Evolutionary conservation across 1,140 invertebrate genomes (phyloP).

Genomic region (Drosophila obscura): DNA sequence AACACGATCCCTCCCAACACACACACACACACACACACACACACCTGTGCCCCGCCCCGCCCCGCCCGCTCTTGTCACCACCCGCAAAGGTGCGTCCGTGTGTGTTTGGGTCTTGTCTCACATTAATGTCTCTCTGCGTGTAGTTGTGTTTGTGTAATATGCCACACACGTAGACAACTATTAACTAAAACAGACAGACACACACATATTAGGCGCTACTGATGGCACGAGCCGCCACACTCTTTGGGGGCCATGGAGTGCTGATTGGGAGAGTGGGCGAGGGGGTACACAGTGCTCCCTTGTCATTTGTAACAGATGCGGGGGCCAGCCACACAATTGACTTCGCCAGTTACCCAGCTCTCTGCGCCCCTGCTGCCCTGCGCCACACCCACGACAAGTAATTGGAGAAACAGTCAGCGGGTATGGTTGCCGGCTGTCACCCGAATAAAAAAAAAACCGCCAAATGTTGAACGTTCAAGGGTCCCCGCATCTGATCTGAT

Average conservation of each 20-base stretch:
- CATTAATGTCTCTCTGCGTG: conserved; percentile 41
- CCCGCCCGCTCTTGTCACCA: no score
- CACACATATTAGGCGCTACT: conserved; percentile 44
- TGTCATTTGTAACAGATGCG: conserved; percentile 82
- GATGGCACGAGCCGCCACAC: conserved; percentile 26
- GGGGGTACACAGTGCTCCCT: neutral
- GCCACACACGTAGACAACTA: conserved; percentile 78
- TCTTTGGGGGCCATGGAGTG: conserved; percentile 24
- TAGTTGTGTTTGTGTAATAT: conserved; percentile 53
- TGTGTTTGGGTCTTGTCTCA: conserved; percentile 10
- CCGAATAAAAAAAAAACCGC: conserved; percentile 9
- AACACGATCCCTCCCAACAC: conserved; percentile 40
- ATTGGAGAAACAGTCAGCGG: conserved; percentile 27
- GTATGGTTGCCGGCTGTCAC: conserved; percentile 31
- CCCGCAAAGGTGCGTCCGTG: neutral
- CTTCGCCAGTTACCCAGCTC: conserved; percentile 21
- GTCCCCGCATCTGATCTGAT: conserved; percentile 1
- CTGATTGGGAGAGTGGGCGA: neutral
- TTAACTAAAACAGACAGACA: conserved; percentile 69
- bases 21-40: neutral
- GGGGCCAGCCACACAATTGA: conserved; percentile 73
- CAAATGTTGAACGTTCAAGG: conserved; percentile 11
- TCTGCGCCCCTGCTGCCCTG: neutral
- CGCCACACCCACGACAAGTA: conserved; percentile 21
- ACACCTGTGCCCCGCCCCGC: conserved; percentile 18